phyloP scores from a whole-genome alignment of 64 coral and sea anemone species.

The Pocillopora damicornis region DNA sequence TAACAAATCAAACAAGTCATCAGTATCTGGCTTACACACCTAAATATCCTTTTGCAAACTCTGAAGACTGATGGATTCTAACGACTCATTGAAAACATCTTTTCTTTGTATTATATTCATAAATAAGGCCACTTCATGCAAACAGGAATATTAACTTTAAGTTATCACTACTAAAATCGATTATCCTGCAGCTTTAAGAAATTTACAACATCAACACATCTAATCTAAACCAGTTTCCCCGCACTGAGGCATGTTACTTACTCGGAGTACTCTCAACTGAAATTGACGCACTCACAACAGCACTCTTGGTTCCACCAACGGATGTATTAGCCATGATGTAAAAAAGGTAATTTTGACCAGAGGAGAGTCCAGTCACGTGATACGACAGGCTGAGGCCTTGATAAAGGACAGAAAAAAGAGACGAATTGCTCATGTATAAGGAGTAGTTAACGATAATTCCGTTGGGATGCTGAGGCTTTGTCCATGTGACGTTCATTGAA shows the following conservation, averaged over 20 bases:
- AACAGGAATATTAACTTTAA: too few species aligned
- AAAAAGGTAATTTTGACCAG: slow-evolving; percentile 56
- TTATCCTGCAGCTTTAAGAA: too few species aligned
- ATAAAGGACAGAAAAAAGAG: slow-evolving; percentile 28
- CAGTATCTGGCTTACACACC: too few species aligned
- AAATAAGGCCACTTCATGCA: too few species aligned
- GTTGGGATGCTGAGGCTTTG: slow-evolving; percentile 13
- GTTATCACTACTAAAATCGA: too few species aligned
- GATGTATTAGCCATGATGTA: slow-evolving; percentile 56
- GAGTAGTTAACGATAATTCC: slow-evolving; percentile 40
- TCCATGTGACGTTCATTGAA: slow-evolving; percentile 53
- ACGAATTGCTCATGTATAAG: slow-evolving; percentile 25
- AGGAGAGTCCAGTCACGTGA: slow-evolving; percentile 48
- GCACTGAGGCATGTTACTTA: background rate
- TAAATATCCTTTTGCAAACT: too few species aligned
- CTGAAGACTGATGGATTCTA: too few species aligned
- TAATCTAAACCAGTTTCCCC: too few species aligned
- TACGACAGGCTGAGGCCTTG: slow-evolving; percentile 25
- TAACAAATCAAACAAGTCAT: background rate
- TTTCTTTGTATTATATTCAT: too few species aligned
- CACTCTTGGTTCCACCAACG: slow-evolving; percentile 46
- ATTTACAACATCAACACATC: too few species aligned
- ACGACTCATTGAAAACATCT: too few species aligned
- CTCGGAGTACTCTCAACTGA: slow-evolving; percentile 1
- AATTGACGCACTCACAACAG: slow-evolving; percentile 11